These are phyloP conservation scores for Callipepla squamata DNA, from an alignment of 2,113 vertebrate species.

Conservation along the genomic window DNA sequence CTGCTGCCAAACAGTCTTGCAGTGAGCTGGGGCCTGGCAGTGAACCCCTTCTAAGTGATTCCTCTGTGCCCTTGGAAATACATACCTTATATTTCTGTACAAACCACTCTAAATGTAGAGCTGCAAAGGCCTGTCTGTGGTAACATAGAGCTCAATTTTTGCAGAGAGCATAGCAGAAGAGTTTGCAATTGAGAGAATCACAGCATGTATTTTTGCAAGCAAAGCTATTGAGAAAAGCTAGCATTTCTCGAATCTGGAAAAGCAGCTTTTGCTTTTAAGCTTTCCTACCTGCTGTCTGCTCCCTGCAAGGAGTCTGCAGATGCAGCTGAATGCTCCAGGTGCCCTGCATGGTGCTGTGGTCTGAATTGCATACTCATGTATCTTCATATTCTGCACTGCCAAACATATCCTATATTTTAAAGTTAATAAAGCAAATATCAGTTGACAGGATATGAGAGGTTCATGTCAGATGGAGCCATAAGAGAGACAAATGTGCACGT, in stretches of 20 bases:
- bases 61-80: neutral
- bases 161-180: neutral
- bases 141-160: neutral
- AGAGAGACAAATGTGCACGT: neutral
- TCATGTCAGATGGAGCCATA: neutral
- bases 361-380: neutral
- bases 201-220: neutral
- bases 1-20: neutral
- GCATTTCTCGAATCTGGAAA: neutral
- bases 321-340: neutral
- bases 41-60: neutral
- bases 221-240: neutral
- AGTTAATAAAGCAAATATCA: neutral
- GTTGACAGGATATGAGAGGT: neutral
- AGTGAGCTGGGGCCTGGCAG: neutral
- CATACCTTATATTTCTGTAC: rapidly evolving
- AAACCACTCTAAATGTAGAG: neutral
- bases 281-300: neutral
- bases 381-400: neutral
- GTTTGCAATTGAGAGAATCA: neutral
- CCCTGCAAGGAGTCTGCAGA: neutral
- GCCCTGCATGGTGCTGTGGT: neutral
- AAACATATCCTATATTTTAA: neutral
- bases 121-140: neutral
- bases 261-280: neutral